Evolutionary conservation across 1,140 invertebrate genomes (phyloP).

Genomic region (Trichonephila clavipes): DNA sequence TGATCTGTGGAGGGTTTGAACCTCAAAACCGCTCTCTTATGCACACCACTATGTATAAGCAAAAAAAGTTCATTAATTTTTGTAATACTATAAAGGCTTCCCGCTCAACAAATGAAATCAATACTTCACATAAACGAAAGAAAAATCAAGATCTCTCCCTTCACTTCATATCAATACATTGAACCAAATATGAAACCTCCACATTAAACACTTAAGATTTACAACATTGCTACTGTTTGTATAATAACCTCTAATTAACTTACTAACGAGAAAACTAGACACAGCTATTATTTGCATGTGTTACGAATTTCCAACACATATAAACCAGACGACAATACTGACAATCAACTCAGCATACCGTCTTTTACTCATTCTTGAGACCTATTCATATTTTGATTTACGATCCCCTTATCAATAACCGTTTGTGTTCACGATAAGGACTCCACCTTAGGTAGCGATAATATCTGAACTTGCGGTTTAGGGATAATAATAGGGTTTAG

Average conservation of each 20-base stretch:
- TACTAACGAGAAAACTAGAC: background rate
- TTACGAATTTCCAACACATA: background rate
- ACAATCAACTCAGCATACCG: background rate
- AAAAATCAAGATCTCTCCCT: no score
- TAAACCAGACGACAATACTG: background rate
- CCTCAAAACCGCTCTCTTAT: no score
- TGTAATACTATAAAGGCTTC: no score
- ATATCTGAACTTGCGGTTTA: background rate
- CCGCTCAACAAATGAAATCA: no score
- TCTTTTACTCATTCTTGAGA: background rate
- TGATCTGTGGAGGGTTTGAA: no score
- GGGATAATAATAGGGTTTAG: constrained; percentile 25
- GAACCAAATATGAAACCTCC: no score
- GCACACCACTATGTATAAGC: no score
- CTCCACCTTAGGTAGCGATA: constrained; percentile 24
- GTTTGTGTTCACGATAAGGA: constrained; percentile 44
- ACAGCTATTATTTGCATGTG: background rate
- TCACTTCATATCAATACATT: no score
- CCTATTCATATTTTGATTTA: constrained; percentile 47
- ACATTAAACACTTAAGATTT: background rate
- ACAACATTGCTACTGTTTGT: background rate
- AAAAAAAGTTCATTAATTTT: no score
- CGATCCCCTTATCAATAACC: constrained; percentile 46
- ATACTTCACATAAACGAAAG: no score
- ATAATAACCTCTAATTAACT: background rate